phyloP scores from a whole-genome alignment of 2,797 vertebrate species.

The Chrosomus eos region DNA sequence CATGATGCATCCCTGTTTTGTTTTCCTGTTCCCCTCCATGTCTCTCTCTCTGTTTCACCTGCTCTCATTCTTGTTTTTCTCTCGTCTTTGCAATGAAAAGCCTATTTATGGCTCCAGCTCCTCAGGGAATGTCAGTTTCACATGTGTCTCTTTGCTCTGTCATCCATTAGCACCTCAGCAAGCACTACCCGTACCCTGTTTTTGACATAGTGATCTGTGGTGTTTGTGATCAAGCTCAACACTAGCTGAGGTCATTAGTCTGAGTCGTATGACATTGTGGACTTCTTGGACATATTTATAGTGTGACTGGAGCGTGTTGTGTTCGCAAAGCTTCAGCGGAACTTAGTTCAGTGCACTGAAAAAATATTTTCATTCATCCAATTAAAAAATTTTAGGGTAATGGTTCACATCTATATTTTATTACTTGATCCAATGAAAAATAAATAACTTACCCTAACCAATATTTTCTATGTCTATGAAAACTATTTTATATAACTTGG shows the following conservation, averaged over 20 bases:
- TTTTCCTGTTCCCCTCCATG: not conserved
- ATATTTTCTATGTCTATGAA: too few relatives aligned
- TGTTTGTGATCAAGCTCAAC: not conserved
- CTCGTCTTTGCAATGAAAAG: conserved; percentile 20
- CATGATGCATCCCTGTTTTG: not conserved
- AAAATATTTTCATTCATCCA: too few relatives aligned
- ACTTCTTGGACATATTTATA: not conserved
- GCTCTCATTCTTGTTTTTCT: not conserved
- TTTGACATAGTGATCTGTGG: not conserved
- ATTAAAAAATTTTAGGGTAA: too few relatives aligned
- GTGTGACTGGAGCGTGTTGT: not conserved
- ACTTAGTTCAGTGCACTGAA: too few relatives aligned
- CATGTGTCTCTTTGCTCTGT: conserved; percentile 1
- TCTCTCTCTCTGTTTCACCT: not conserved
- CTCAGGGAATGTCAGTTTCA: conserved; percentile 27
- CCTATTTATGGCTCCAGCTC: conserved; percentile 6
- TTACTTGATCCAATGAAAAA: too few relatives aligned
- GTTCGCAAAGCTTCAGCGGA: not conserved
- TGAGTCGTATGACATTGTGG: not conserved
- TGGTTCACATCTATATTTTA: too few relatives aligned
- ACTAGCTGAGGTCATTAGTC: not conserved
- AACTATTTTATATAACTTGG: too few relatives aligned
- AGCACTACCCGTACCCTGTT: not conserved
- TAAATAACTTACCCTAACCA: too few relatives aligned
- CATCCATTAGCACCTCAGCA: conserved; percentile 42